Evolutionary conservation across 1,140 invertebrate species (phyloP), one percentile per base, ranked within the genome.

Genomic region (Condylostylus longicornis): DNA sequence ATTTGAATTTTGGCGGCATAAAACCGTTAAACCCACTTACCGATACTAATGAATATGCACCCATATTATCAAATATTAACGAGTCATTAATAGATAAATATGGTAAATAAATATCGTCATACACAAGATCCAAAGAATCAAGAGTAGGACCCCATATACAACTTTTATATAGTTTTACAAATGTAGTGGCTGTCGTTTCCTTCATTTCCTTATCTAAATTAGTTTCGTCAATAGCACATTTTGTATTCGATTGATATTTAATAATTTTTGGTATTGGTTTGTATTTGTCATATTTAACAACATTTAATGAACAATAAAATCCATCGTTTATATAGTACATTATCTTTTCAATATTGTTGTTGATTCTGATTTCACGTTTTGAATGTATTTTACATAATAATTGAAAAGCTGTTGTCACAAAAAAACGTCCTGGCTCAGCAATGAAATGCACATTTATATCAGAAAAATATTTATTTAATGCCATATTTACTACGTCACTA

Each of bases 291-390:
- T 90, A 97, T 5, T 98, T 66, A 42, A 95, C 68, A 65, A 86
- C 93, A 67, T 98, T 98, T 68, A 99, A 98, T 19, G 89, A 94
- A 13, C 93, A 94, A 64, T 98, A 98, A 22, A 98, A 86, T 1
- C 95, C 88, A 66, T 98, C 95, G 62, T 98, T 98, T 46, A 98
- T 79, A 66, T 89, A 95, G 64, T 94, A 94, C 90, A 97, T 96
- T 43, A 75, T 74, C 35, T 75, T 71, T 22, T 67, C 58, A 38
- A 69, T 59, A 27, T 62, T 56, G n/a, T n/a, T n/a, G n/a, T n/a
- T n/a, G n/a, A n/a, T n/a, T n/a, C n/a, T n/a, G 14, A 86, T 68
- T 18, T 74, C 69, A 33, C 83, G 70, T 49, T 81, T 83, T 33
- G 84, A 82, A 53, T 91, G 82, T 38, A 95, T 74, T 48, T 81